A percentile compares a stretch with the other conserved stretches of the same genome.
Evolutionary conservation across 2,888 invertebrate species (phyloP).

Genomic region (Cetonia aurata): DNA sequence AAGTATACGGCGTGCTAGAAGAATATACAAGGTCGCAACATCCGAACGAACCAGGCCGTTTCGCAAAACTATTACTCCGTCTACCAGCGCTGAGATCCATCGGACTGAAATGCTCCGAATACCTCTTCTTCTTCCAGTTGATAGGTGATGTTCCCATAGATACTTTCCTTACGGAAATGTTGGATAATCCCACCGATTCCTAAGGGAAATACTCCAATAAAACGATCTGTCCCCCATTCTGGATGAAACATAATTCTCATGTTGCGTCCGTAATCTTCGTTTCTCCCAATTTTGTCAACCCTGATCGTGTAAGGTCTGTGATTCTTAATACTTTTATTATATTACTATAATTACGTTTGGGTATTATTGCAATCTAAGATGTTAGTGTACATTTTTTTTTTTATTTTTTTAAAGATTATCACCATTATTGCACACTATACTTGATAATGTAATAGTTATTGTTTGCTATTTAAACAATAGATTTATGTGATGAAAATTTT

Average conservation of each 20-base stretch:
- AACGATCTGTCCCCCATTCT: constrained; percentile 30
- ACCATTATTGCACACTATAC: constrained; percentile 23
- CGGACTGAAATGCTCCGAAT: constrained; percentile 94
- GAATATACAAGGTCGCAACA: constrained; percentile 92
- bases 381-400: constrained; percentile 40
- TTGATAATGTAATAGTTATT: constrained; percentile 19
- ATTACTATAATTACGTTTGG: constrained; percentile 43
- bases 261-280: constrained; percentile 33
- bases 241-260: constrained; percentile 13
- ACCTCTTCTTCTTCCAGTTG: constrained; percentile 93
- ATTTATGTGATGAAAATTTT: constrained; percentile 22
- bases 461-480: constrained; percentile 23
- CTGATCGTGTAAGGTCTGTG: constrained; percentile 46
- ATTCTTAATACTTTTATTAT: constrained; percentile 45
- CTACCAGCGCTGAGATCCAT: constrained; percentile 92
- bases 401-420: constrained; percentile 30
- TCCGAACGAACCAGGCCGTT: constrained; percentile 93
- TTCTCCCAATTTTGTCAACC: constrained; percentile 36
- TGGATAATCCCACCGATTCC: constrained; percentile 75
- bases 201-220: constrained; percentile 50
- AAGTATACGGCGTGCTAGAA: constrained; percentile 95
- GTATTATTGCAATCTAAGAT: constrained; percentile 47
- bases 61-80: constrained; percentile 92
- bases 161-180: constrained; percentile 85
- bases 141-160: constrained; percentile 90